Conservation (phyloP, 2,113 vertebrate species). For the Larimichthys polyactis region DNA sequence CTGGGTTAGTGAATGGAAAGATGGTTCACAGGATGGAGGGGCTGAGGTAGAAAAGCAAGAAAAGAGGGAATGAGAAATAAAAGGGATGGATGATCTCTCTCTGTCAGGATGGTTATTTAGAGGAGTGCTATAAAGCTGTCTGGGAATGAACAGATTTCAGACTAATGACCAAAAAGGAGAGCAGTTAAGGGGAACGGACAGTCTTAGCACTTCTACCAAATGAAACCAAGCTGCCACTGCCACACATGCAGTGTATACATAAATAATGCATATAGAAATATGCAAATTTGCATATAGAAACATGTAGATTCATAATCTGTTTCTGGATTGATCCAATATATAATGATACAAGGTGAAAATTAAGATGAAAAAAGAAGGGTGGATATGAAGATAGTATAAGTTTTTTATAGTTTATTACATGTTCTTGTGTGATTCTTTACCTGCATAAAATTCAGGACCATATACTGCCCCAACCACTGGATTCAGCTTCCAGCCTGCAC, state of each 20-base stretch:
- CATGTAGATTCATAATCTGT: neutral
- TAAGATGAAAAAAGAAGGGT: neutral
- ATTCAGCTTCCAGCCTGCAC: constrained; percentile 72
- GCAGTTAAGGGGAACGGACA: constrained; percentile 61
- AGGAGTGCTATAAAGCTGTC: constrained; percentile 80
- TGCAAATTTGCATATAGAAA: neutral
- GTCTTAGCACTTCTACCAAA: constrained; percentile 67
- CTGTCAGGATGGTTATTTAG: constrained; percentile 82
- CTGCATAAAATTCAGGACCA: constrained; percentile 72
- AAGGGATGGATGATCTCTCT: constrained; percentile 81
- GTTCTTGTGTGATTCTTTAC: constrained; percentile 40
- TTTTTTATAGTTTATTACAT: neutral
- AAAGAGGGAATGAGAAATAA: constrained; percentile 73
- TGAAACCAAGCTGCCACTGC: constrained; percentile 62
- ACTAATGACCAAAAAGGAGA: constrained; percentile 80
- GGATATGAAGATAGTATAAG: neutral
- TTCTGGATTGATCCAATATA: neutral
- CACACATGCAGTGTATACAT: neutral
- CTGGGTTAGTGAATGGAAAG: neutral
- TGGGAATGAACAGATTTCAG: constrained; percentile 82
- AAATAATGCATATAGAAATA: neutral
- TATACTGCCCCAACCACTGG: constrained; percentile 68
- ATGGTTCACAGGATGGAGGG: constrained; percentile 6
- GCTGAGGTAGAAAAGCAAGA: constrained; percentile 30
- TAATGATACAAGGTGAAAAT: neutral